A percentile compares a stretch with the other conserved stretches of the same genome.
Evolutionary conservation across 2,888 invertebrate genomes (phyloP).

Genomic region (Leptura quadrifasciata): DNA sequence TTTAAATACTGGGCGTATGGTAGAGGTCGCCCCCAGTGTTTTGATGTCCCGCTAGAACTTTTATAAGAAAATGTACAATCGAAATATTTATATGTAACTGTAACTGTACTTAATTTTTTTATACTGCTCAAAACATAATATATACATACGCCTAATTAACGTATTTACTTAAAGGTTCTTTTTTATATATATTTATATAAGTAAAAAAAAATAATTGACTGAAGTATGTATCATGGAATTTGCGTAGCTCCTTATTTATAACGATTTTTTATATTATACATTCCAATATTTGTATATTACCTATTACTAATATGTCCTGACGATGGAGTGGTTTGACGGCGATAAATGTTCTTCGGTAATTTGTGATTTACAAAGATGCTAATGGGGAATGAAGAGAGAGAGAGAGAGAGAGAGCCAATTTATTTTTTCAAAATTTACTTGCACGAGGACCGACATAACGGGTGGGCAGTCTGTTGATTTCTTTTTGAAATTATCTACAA

Average conservation of each 20-base stretch:
- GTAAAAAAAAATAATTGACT: slow-evolving; percentile 52
- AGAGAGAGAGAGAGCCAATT: too few species aligned
- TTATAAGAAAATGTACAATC: slow-evolving; percentile 52
- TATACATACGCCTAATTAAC: slow-evolving; percentile 64
- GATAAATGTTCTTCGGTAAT: not conserved
- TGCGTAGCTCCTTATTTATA: slow-evolving; percentile 50
- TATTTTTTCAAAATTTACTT: too few species aligned
- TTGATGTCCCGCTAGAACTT: slow-evolving; percentile 46
- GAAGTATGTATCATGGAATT: slow-evolving; percentile 54
- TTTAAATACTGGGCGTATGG: not conserved
- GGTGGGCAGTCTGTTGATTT: not conserved
- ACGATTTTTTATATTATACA: slow-evolving; percentile 50
- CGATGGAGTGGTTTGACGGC: slow-evolving; percentile 24
- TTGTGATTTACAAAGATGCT: too few species aligned
- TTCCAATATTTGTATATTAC: slow-evolving; percentile 56
- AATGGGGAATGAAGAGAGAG: too few species aligned
- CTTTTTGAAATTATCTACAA: slow-evolving; percentile 10
- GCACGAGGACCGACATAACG: too few species aligned
- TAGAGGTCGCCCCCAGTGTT: slow-evolving; percentile 28
- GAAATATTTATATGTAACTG: slow-evolving; percentile 52
- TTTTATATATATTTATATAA: slow-evolving; percentile 50
- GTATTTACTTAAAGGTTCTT: slow-evolving; percentile 53
- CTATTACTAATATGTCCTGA: slow-evolving; percentile 45
- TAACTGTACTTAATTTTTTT: slow-evolving; percentile 64
- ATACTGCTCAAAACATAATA: slow-evolving; percentile 68